phyloP scores from a whole-genome alignment of 2,113 vertebrate species.

The Mobula hypostoma region DNA sequence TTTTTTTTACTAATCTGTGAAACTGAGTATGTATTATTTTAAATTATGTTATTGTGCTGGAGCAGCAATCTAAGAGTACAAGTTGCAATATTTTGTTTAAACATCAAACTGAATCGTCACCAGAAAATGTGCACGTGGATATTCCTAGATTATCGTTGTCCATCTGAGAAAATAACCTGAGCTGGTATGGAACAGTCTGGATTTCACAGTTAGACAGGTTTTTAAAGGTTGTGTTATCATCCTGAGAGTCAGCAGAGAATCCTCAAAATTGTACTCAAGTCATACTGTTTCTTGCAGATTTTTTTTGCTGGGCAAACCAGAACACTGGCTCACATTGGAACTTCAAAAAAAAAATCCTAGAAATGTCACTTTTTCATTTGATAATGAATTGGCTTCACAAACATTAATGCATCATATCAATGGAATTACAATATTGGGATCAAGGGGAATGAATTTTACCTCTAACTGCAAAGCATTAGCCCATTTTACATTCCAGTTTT shows the following conservation, averaged over 20 bases:
- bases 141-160: background rate
- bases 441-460: background rate
- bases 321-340: background rate
- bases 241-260: background rate
- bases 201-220: background rate
- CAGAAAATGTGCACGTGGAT: background rate
- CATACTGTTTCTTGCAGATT: background rate
- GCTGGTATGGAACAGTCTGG: background rate
- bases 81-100: background rate
- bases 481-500: background rate
- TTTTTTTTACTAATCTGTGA: background rate
- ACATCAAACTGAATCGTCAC: background rate
- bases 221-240: background rate
- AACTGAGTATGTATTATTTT: background rate
- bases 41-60: background rate
- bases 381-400: background rate
- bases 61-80: background rate
- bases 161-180: background rate
- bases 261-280: background rate
- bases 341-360: background rate
- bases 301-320: background rate
- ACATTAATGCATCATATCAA: background rate
- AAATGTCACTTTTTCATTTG: background rate
- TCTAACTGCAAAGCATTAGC: background rate
- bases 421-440: background rate